phyloP scores from a whole-genome alignment of 1,140 invertebrate species.

The Lepidurus packardi region DNA sequence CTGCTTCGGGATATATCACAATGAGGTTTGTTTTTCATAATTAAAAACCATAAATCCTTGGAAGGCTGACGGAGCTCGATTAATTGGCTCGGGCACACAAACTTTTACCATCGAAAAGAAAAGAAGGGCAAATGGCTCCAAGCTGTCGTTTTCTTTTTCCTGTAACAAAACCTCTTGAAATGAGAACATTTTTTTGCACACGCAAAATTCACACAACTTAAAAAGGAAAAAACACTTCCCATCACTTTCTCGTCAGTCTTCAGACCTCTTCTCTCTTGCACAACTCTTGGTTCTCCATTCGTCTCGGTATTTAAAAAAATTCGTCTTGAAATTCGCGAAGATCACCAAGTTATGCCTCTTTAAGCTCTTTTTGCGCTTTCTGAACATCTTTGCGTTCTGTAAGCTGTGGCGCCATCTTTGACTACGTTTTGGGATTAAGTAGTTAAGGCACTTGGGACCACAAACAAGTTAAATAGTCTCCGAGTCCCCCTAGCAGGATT shows the following conservation, averaged over 20 bases:
- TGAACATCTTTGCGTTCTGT: neutral
- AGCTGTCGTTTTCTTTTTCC: too few species aligned
- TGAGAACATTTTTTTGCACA: too few species aligned
- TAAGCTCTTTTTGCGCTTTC: neutral
- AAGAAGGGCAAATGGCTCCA: too few species aligned
- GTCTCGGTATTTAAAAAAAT: too few species aligned
- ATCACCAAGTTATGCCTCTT: neutral
- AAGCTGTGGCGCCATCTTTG: neutral
- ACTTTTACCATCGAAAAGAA: neutral
- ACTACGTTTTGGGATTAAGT: neutral
- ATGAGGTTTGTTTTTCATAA: slow-evolving; percentile 9
- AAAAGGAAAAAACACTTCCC: too few species aligned
- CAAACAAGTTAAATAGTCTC: neutral
- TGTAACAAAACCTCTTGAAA: too few species aligned
- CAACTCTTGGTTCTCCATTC: too few species aligned
- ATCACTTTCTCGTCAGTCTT: too few species aligned
- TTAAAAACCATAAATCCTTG: slow-evolving; percentile 11
- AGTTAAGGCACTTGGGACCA: neutral
- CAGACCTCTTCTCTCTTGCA: too few species aligned
- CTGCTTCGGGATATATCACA: slow-evolving; percentile 14
- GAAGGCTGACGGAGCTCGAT: neutral
- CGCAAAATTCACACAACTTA: too few species aligned
- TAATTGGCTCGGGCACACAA: slow-evolving; percentile 10
- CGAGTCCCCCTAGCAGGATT: neutral
- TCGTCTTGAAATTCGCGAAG: too few species aligned